Conservation (phyloP, 2,888 invertebrate genomes). For the Strigamia crassipes region DNA sequence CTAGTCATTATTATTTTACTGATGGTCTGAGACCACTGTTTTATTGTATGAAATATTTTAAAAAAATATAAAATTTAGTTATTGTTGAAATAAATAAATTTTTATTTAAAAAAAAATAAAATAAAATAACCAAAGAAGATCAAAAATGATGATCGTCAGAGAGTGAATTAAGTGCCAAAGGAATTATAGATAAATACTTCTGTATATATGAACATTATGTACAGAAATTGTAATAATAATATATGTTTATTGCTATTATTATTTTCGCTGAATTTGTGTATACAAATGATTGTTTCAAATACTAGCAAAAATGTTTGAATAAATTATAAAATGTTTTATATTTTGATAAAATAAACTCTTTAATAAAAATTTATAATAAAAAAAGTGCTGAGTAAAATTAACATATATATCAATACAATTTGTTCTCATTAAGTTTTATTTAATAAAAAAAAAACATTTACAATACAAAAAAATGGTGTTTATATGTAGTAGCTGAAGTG, state of each 20-base stretch:
- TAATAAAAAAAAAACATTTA: background rate
- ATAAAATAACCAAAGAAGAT: background rate
- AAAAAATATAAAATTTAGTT: background rate
- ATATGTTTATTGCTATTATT: conserved; percentile 27
- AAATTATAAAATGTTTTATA: background rate
- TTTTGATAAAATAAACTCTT: background rate
- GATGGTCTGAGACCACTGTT: background rate
- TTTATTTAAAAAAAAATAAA: background rate
- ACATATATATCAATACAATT: too few relatives aligned
- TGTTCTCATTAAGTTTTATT: background rate
- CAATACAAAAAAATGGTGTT: background rate
- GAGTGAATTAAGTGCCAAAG: conserved; percentile 35
- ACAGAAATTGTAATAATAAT: background rate
- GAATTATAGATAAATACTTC: background rate
- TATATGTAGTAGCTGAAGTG: conserved; percentile 2
- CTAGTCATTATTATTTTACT: background rate
- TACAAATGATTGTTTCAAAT: background rate
- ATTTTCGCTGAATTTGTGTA: background rate
- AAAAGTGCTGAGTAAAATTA: background rate
- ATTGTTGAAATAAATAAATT: background rate
- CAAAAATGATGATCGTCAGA: background rate
- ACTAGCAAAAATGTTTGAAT: background rate
- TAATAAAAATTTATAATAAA: background rate
- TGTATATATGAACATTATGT: conserved; percentile 26
- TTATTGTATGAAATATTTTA: background rate